Percentiles rank a stretch among this genome's conserved stretches.
phyloP scores from a whole-genome alignment of 2,113 vertebrate genomes.

The Cavia aperea region DNA sequence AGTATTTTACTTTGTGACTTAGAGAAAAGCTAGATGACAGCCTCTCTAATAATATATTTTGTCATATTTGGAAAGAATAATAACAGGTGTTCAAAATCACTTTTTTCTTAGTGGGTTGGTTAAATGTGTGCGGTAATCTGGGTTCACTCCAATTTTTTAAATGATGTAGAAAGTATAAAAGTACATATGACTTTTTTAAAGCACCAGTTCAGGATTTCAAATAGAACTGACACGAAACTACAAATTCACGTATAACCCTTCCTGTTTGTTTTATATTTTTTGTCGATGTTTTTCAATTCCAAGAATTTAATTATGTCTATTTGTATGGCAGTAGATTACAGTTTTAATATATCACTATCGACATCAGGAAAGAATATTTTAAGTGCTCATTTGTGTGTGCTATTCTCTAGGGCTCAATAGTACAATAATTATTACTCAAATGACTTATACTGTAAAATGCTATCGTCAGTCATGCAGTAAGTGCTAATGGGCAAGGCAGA shows the following conservation, averaged over 20 bases:
- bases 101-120: background rate
- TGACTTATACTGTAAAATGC: background rate
- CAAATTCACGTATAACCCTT: background rate
- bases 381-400: background rate
- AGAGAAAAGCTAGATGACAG: background rate
- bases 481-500: background rate
- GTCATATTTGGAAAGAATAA: slow-evolving; percentile 55
- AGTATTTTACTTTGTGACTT: slow-evolving; percentile 31
- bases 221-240: background rate
- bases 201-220: background rate
- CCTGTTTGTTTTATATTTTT: background rate
- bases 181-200: background rate
- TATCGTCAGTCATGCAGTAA: background rate
- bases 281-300: background rate
- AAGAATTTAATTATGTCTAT: background rate
- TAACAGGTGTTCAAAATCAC: slow-evolving; percentile 22
- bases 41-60: slow-evolving; percentile 44
- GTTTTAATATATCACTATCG: background rate
- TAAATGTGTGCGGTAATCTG: slow-evolving; percentile 7
- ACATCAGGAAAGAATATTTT: background rate
- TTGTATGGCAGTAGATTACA: background rate
- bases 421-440: background rate
- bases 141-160: background rate
- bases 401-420: background rate
- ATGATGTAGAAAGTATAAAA: slow-evolving; percentile 32